These are phyloP conservation scores for Brachyptera risi DNA, from an alignment of 2,888 invertebrate species.

Conservation along the genomic window DNA sequence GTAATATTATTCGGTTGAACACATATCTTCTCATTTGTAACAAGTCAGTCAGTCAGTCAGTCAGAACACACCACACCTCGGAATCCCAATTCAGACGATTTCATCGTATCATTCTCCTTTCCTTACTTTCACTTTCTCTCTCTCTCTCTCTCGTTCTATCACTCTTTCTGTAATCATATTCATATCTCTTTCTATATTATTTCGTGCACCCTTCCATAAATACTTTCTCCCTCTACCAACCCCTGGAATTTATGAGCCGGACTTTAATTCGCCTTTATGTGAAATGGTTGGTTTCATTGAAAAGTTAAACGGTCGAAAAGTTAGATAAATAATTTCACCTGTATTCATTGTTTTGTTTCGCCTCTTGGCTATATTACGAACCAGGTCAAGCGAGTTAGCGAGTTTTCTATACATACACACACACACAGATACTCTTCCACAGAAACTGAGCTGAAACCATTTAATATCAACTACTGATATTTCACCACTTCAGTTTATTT, in stretches of 20 bases:
- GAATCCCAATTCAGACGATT: neutral
- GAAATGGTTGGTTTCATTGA: slow-evolving; percentile 12
- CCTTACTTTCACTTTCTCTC: neutral
- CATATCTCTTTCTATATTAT: neutral
- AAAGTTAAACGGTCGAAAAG: slow-evolving; percentile 18
- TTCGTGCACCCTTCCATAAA: too few relatives aligned
- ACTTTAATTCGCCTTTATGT: slow-evolving; percentile 2
- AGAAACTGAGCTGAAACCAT: too few relatives aligned
- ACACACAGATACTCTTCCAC: too few relatives aligned
- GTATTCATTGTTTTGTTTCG: too few relatives aligned
- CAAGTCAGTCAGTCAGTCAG: too few relatives aligned
- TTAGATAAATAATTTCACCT: slow-evolving; percentile 3
- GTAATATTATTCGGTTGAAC: too few relatives aligned
- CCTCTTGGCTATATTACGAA: too few relatives aligned
- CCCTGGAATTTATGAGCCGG: slow-evolving; percentile 18
- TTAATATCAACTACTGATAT: too few relatives aligned
- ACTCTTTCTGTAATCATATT: neutral
- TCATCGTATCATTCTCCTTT: neutral
- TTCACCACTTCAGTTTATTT: too few relatives aligned
- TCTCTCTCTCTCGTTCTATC: neutral
- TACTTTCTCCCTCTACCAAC: neutral
- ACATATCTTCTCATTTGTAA: too few relatives aligned
- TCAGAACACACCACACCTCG: neutral
- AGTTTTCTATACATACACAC: too few relatives aligned
- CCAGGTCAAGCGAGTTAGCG: too few relatives aligned